A percentile compares a stretch with the other conserved stretches of the same genome.
Evolutionary conservation across 2,113 vertebrate genomes (phyloP).

Genomic region (Lontra canadensis): DNA sequence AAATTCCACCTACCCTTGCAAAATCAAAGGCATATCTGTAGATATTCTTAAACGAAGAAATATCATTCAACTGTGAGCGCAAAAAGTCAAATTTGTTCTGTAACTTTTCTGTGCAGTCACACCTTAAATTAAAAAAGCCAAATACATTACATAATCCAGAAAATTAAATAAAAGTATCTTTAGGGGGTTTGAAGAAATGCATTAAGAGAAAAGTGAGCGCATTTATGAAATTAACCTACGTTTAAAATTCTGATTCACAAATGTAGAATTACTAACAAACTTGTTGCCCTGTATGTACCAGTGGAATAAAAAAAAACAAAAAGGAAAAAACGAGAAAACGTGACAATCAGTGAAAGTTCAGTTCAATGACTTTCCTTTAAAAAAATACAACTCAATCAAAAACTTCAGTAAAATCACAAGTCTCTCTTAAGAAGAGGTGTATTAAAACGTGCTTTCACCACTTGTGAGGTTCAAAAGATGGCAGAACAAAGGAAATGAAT

Average conservation of each 20-base stretch:
- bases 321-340: not conserved
- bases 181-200: not conserved
- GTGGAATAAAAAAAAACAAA: not conserved
- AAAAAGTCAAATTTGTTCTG: conserved; percentile 95
- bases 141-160: conserved; percentile 58
- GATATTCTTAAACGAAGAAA: conserved; percentile 95
- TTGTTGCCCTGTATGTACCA: not conserved
- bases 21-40: conserved; percentile 99
- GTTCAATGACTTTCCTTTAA: not conserved
- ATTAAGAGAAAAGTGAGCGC: not conserved
- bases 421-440: not conserved
- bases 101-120: conserved; percentile 95
- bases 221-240: conserved; percentile 34
- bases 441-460: not conserved
- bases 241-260: conserved; percentile 44
- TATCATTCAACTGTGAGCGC: conserved; percentile 92
- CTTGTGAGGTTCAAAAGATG: not conserved
- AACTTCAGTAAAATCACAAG: not conserved
- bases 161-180: conserved; percentile 39
- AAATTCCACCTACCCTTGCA: conserved; percentile 90
- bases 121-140: conserved; percentile 85
- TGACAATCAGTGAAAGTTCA: conserved; percentile 1
- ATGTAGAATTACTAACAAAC: not conserved
- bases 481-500: conserved; percentile 14
- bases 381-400: not conserved